phyloP scores from a whole-genome alignment of 2,888 invertebrate species.

The Diachrysia chrysitis region DNA sequence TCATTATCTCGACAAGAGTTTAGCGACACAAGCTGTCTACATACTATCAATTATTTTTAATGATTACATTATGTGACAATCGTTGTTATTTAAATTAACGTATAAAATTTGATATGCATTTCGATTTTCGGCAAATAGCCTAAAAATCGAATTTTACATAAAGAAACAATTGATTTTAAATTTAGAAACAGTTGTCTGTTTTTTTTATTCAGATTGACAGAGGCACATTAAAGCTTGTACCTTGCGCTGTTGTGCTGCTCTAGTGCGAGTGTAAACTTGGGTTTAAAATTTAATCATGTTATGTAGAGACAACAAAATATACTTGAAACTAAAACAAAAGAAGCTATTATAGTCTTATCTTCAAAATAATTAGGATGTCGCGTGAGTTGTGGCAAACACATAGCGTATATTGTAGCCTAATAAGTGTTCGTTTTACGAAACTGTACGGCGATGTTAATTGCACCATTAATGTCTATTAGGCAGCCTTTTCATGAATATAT shows the following conservation, averaged over 20 bases:
- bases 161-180: too few species aligned
- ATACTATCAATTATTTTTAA: neutral
- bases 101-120: too few species aligned
- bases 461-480: slow-evolving; percentile 51
- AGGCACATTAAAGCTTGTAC: too few species aligned
- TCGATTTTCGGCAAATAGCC: too few species aligned
- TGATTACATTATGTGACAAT: slow-evolving; percentile 18
- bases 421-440: slow-evolving; percentile 66
- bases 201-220: too few species aligned
- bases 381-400: slow-evolving; percentile 63
- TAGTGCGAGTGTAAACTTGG: too few species aligned
- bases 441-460: slow-evolving; percentile 72
- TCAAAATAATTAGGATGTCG: slow-evolving; percentile 39
- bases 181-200: too few species aligned
- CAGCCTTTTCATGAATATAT: slow-evolving; percentile 4
- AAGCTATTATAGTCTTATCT: slow-evolving; percentile 18
- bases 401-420: slow-evolving; percentile 67
- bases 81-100: too few species aligned
- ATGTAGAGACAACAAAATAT: neutral
- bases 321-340: slow-evolving; percentile 2
- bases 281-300: neutral
- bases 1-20: slow-evolving; percentile 58
- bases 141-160: too few species aligned
- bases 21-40: slow-evolving; percentile 26
- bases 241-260: too few species aligned